Base-by-base conservation (phyloP, 2,888 invertebrate species). In the Drosophila niveifrons region DNA sequence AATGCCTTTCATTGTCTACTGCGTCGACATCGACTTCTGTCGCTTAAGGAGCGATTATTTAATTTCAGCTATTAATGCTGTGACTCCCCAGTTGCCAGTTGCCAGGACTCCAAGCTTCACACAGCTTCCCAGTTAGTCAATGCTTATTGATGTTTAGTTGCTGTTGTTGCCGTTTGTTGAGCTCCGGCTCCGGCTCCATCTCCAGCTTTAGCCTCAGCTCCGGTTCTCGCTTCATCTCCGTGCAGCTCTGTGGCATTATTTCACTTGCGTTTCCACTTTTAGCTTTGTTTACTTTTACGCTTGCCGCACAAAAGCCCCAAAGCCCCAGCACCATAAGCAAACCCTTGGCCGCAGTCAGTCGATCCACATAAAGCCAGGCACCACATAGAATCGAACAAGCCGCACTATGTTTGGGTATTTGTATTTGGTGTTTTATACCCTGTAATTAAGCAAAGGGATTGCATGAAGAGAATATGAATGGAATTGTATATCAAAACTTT, bases 211-310 rank as follows among this genome's bases (percentile, higher is more conserved):
- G 65, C 13, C 29, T 3, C 65, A 58, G 72, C 62, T 76, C 72
- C 23, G n/a, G 28, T 28, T 50, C 17, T 31, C 18, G 44, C 43
- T 52, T 15, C 51, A 36, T 23, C 41, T 70, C 48, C 75, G 56
- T 75, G 75, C 75, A 69, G 79, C 75, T 75, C 75, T 76, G 78
- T 58, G 77, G 72, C 78, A 80, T 80, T 80, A 82, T 82, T 80
- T 80, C 78, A 83, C 82, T 83, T 87, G 83, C 88, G 89, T 87
- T 83, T 83, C 83, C 89, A 85, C 83, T 89, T 87, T 83, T 89
- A 78, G 89, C 89, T 73, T 84, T 83, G 89, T 83, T 83, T 83
- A 83, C 88, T 84, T 87, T 83, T 83, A 78, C 89, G 89, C 83
- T 83, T 80, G 76, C 85, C 88, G 71, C 82, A 82, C 85, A 82